Evolutionary conservation across 2,113 vertebrate genomes (phyloP), one percentile per base, ranked within the genome.

Genomic region (Tupaia chinensis): DNA sequence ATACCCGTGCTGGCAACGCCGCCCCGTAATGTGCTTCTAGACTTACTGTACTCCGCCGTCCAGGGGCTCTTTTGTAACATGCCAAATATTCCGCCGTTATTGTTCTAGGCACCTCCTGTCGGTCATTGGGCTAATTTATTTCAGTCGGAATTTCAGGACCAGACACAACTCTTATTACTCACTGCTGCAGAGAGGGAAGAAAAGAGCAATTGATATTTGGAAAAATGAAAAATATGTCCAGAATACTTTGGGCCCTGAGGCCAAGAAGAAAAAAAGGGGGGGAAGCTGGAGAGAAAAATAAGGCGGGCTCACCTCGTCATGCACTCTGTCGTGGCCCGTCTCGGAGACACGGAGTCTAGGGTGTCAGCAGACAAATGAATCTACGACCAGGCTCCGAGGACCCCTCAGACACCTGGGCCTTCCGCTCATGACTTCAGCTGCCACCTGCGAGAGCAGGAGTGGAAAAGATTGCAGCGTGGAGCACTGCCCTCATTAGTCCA

Each of bases 221-320:
- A 98, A 98, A 98, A 98, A 98, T 87, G 94, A 98, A 98, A 98
- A 98, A 97, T 98, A 98, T 97, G 97, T 98, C 98, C 98, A 97
- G 98, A 98, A 98, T 96, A 98, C 93, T 95, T 97, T 95, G 90
- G 91, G 95, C 74, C 84, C 77, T 1, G 93, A 96, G 97, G 96
- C 97, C 97, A 98, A 97, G 87, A 97, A 97, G 84, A 58, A 70
- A 79, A 93, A 96, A 95, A 83, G 76, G 34, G 27, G 15, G 69
- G 70, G 77, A 2, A 85, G 76, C 95, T 87, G 92, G 96, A 89
- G 96, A 78, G 5, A 76, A 89, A 90, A 90, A 19, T 86, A 91
- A 94, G 93, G 34, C 90, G 16, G 81, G 95, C 81, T 94, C 66
- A 56, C 96, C 96, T 77, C 96, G 87, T 93, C 66, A 78, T 98